Conservation (phyloP, 2,113 vertebrate genomes). For the Cephalophus harveyi region DNA sequence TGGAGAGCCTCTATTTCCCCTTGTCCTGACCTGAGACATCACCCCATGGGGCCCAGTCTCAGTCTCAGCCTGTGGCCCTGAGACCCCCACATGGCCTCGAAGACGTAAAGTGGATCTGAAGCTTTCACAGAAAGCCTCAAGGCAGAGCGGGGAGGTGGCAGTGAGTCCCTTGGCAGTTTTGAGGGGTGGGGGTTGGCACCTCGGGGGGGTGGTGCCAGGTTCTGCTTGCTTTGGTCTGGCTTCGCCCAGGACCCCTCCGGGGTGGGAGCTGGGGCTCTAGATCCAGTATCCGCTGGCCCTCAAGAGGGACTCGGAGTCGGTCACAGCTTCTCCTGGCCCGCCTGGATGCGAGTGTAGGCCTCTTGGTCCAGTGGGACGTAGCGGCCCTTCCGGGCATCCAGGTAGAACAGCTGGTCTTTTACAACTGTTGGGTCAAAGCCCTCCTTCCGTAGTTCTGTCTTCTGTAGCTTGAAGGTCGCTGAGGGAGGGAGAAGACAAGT, state of each 20-base stretch:
- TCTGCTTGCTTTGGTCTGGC: slow-evolving; percentile 69
- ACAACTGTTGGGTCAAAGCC: slow-evolving; percentile 85
- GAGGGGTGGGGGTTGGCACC: neutral
- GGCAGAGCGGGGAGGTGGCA: neutral
- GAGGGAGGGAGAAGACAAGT: neutral
- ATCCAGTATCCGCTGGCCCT: neutral
- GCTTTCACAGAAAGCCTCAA: slow-evolving; percentile 73
- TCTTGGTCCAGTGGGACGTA: slow-evolving; percentile 85
- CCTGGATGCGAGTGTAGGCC: slow-evolving; percentile 85
- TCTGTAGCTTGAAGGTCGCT: slow-evolving; percentile 98
- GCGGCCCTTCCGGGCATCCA: slow-evolving; percentile 88
- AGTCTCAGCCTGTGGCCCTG: neutral
- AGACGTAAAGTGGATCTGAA: neutral
- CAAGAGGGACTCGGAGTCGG: neutral
- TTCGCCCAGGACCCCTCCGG: slow-evolving; percentile 8
- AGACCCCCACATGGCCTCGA: neutral
- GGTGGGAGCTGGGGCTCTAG: slow-evolving; percentile 20
- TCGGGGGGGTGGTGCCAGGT: neutral
- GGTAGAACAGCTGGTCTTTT: slow-evolving; percentile 91
- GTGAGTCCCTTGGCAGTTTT: slow-evolving; percentile 66
- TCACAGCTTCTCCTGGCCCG: slow-evolving; percentile 91
- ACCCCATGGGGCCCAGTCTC: neutral
- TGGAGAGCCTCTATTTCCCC: neutral
- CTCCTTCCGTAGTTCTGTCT: slow-evolving; percentile 90
- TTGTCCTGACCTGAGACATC: neutral